These are phyloP conservation scores for Aricia agestis DNA, from an alignment of 1,140 invertebrate genomes.

Conservation along the genomic window DNA sequence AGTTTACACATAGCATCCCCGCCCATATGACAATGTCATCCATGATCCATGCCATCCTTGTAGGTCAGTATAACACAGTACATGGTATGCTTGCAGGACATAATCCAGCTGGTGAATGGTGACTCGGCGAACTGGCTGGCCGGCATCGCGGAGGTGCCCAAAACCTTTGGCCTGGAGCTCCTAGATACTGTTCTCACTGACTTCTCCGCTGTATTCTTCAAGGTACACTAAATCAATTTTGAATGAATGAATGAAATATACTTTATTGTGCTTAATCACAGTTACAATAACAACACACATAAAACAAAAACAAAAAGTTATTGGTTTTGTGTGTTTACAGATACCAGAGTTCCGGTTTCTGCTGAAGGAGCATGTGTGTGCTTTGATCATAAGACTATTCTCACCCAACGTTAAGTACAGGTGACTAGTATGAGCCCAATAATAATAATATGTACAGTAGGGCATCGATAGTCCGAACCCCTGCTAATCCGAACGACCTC, in stretches of 20 bases:
- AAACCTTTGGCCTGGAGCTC: conserved; percentile 97
- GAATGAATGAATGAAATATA: too few species aligned
- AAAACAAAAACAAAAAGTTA: too few species aligned
- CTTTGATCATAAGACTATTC: conserved; percentile 97
- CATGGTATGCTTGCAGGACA: conserved; percentile 79
- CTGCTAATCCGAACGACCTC: too few species aligned
- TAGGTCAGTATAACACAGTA: too few species aligned
- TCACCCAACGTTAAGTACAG: conserved; percentile 96
- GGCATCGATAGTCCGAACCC: too few species aligned
- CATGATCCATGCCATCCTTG: too few species aligned
- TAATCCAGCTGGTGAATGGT: conserved; percentile 96
- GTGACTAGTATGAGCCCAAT: too few species aligned
- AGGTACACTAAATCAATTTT: conserved; percentile 76
- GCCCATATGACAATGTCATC: too few species aligned
- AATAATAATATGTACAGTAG: too few species aligned
- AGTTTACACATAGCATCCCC: too few species aligned
- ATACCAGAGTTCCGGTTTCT: conserved; percentile 96
- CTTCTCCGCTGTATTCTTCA: conserved; percentile 94
- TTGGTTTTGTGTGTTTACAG: conserved; percentile 74
- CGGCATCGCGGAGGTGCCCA: conserved; percentile 97
- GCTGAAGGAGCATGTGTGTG: conserved; percentile 97
- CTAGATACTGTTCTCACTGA: conserved; percentile 94
- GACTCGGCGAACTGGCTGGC: conserved; percentile 96
- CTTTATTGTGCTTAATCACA: too few species aligned
- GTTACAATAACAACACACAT: too few species aligned